Base-by-base conservation (phyloP, 1,140 invertebrate genomes). In the Orchesella cincta region DNA sequence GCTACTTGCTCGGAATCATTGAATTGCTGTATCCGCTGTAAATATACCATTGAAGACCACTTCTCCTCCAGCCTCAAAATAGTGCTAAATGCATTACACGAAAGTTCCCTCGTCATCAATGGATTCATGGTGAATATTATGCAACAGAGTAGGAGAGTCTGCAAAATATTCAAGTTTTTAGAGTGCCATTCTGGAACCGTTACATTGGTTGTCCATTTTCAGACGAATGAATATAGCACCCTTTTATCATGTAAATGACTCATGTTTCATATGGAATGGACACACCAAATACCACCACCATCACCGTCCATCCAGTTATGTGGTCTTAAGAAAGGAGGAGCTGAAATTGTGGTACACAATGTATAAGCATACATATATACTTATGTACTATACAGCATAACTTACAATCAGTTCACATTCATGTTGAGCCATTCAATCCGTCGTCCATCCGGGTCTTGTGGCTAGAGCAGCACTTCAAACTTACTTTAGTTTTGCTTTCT, bases 401-500 rank as follows among this genome's bases (percentile, higher is more conserved):
- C 18, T 46, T 46, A 46, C 39, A 46, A 46, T 8, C 5, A 8
- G 39, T 46, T 8, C 39, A 57, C 52, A 18, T n/a, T n/a, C 23
- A 23, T 23, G 8, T 14, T 18, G 23, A 57, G 23, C 52, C 52
- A 57, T 57, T 57, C 52, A 46, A n/a, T 57, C 52, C 3, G 14
- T 57, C 52, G 23, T 26, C 52, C 52, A 57, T 57, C 52, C 52
- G 52, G 52, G 23, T 57, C 52, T n/a, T 57, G 52, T 26, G 52
- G 52, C 23, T 57, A 26, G 14, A 26, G n/a, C n/a, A 57, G 14
- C 23, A 57, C 52, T 57, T 57, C 52, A 57, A 46, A 57, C 52
- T 57, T 57, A n/a, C 23, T 57, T 57, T 57, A 23, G 52, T 57
- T 57, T 57, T n/a, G 52, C 52, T 23, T 57, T 57, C 52, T n/a